Base-by-base conservation (phyloP, 2,888 invertebrate genomes). In the Drosophila maculinotata region DNA sequence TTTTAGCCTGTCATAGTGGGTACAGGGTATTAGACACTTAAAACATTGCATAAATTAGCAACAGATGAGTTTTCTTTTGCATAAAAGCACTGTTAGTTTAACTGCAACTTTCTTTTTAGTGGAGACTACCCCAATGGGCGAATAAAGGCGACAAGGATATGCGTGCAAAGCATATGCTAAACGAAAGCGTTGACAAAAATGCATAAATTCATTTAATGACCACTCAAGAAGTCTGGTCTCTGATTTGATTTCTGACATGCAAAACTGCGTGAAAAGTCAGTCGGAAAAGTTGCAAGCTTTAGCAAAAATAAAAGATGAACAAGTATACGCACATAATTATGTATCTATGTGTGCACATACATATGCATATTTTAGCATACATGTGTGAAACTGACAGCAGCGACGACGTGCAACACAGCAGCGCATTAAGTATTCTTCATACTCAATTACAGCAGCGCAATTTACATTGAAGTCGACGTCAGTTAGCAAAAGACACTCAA, bases 371-470 rank as follows among this genome's bases (percentile, higher is more conserved):
- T 26, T 42, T 20, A 20, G 8, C 14, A 25, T 20, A 28, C n/a
- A 15, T 30, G 17, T n/a, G 28, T 35, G n/a, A n/a, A n/a, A n/a
- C n/a, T n/a, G n/a, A n/a, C n/a, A n/a, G n/a, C n/a, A n/a, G n/a
- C n/a, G n/a, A n/a, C n/a, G n/a, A n/a, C n/a, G n/a, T n/a, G n/a
- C n/a, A n/a, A n/a, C n/a, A n/a, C n/a, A n/a, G n/a, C n/a, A n/a
- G n/a, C n/a, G n/a, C n/a, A n/a, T n/a, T n/a, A n/a, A n/a, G n/a
- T n/a, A n/a, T n/a, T n/a, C n/a, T n/a, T n/a, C n/a, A n/a, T n/a
- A n/a, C n/a, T n/a, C n/a, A n/a, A n/a, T n/a, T 68, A 54, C 68
- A 51, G 65, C 62, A 65, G 49, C 60, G 70, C 51, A 52, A 38
- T 67, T 67, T 52, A 67, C 68, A 20, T n/a, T n/a, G n/a, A n/a